A percentile compares a stretch with the other conserved stretches of the same genome.
phyloP scores from a whole-genome alignment of 2,797 vertebrate species.

The Chiloscyllium punctatum region DNA sequence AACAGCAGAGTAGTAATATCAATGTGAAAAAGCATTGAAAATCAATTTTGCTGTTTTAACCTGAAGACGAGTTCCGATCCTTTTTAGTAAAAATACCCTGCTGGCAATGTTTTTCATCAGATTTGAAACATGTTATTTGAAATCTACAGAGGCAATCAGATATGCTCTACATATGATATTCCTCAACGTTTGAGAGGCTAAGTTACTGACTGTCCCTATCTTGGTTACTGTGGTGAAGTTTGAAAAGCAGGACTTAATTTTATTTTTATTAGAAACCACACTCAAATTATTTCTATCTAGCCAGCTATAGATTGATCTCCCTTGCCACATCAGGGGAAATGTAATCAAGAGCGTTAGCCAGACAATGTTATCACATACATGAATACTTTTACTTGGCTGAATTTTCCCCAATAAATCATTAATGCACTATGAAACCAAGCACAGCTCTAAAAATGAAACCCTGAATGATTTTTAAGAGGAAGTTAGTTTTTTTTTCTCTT shows the following conservation, averaged over 20 bases:
- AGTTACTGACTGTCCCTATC: neutral
- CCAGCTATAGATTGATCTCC: neutral
- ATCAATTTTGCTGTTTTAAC: slow-evolving; percentile 26
- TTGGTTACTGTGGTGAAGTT: neutral
- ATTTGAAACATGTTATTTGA: neutral
- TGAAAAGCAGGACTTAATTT: neutral
- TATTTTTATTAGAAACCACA: neutral
- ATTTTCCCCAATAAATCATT: neutral
- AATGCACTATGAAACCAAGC: neutral
- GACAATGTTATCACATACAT: neutral
- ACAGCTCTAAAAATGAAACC: neutral
- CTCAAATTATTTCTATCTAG: neutral
- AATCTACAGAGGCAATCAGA: neutral
- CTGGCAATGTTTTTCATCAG: neutral
- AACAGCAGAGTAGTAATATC: neutral
- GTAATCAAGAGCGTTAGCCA: neutral
- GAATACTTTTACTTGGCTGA: neutral
- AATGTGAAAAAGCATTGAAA: slow-evolving; percentile 28
- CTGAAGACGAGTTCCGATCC: neutral
- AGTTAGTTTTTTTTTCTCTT: neutral
- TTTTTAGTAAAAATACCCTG: slow-evolving; percentile 19
- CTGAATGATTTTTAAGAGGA: neutral
- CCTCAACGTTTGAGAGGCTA: neutral
- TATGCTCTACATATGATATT: neutral
- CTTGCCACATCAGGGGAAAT: neutral